phyloP scores from a whole-genome alignment of 2,113 vertebrate genomes.

The Orycteropus afer region DNA sequence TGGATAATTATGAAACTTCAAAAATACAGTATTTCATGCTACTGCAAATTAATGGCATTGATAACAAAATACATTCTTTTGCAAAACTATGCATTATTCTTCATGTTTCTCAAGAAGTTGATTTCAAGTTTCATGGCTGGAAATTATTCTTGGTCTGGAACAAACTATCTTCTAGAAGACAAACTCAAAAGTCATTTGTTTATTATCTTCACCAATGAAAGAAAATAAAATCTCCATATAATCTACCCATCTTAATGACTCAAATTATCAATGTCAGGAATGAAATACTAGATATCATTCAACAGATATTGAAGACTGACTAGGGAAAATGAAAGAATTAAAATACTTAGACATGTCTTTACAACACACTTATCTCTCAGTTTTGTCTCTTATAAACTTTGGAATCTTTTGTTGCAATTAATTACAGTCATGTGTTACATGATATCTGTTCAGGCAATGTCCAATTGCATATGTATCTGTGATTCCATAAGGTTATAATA shows the following conservation, averaged over 20 bases:
- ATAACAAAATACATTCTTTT: background rate
- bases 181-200: background rate
- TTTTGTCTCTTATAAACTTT: background rate
- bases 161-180: background rate
- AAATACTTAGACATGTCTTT: background rate
- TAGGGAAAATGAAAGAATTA: background rate
- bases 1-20: conserved; percentile 54
- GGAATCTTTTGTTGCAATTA: background rate
- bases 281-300: background rate
- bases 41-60: background rate
- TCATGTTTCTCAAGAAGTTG: background rate
- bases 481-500: too few relatives aligned
- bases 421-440: background rate
- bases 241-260: background rate
- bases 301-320: background rate
- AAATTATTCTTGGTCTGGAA: background rate
- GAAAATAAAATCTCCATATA: background rate
- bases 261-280: background rate
- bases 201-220: background rate
- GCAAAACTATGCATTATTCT: background rate
- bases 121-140: background rate
- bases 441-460: too few relatives aligned
- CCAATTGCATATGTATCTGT: too few relatives aligned
- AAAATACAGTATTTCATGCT: background rate
- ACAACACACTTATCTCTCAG: background rate